Conservation (phyloP, 1,140 invertebrate genomes). For the Episyrphus balteatus region DNA sequence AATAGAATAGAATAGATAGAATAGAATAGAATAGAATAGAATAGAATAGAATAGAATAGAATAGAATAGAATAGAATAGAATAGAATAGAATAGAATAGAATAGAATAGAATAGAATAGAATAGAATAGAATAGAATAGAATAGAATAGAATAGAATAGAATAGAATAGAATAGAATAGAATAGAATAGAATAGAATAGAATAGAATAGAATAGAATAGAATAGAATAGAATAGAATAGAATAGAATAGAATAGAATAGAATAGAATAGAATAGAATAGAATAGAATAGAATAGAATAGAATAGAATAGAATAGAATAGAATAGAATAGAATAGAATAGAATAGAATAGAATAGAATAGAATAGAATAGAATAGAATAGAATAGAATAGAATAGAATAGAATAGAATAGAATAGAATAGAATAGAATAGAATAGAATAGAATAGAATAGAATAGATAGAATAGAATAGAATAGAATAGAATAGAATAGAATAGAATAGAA, state of each 20-base stretch:
- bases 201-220: conserved; percentile 4
- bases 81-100: conserved; percentile 1
- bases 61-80: conserved; percentile 1
- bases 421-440: background rate
- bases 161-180: background rate
- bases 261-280: conserved; percentile 3
- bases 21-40: background rate
- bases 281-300: background rate
- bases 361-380: background rate
- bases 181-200: conserved; percentile 3
- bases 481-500: background rate
- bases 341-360: background rate
- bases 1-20: too few species aligned
- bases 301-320: background rate
- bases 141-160: conserved; percentile 4
- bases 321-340: background rate
- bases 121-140: conserved; percentile 5
- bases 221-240: conserved; percentile 1
- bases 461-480: background rate
- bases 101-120: conserved; percentile 5
- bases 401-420: background rate
- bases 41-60: conserved; percentile 2
- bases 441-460: too few species aligned
- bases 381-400: background rate
- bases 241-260: conserved; percentile 4